Evolutionary conservation across 2,797 vertebrate species (phyloP), one percentile per base, ranked within the genome.

Genomic region (Hemibagrus guttatus): DNA sequence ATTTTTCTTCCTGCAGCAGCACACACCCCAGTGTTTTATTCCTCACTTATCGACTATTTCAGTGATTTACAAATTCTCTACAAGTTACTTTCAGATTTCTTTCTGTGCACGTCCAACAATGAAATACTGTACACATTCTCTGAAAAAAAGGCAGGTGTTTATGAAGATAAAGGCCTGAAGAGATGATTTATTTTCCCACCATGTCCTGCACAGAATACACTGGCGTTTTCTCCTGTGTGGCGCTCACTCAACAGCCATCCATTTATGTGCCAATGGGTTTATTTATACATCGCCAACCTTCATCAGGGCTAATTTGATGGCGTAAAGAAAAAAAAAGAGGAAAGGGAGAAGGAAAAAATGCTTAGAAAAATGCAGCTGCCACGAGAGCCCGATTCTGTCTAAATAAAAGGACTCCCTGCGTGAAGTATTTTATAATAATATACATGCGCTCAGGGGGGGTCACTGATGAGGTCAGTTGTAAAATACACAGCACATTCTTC

Each of bases 301-400:
- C 95, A 96, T 95, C 95, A 95, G 93, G 93, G 92, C 94, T 95
- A 96, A 96, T 96, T 96, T 95, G 94, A 95, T 91, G 93, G 93
- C 90, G 91, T 86, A 92, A 92, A 92, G 93, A 92, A 76, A 82
- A 85, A 82, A n/a, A 13, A 19, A 35, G 1, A 63, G 64, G 17
- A 79, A 17, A 66, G 31, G 35, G n/a, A 46, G 91, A 82, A 84
- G 83, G 26, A 46, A 89, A 92, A 92, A 92, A 83, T 92, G 84
- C 95, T 93, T 94, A 93, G 91, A 91, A 95, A 96, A 96, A 95
- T 92, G 93, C 94, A 95, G 95, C 95, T 96, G 96, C 91, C 94
- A 90, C 90, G 89, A 93, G 91, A 90, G 92, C 91, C 90, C 91
- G 88, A 94, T 93, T 93, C 91, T 94, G 93, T 94, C 92, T 92